A percentile compares a stretch with the other conserved stretches of the same genome.
phyloP scores from a whole-genome alignment of 1,140 invertebrate genomes.

The Eupeodes corollae region DNA sequence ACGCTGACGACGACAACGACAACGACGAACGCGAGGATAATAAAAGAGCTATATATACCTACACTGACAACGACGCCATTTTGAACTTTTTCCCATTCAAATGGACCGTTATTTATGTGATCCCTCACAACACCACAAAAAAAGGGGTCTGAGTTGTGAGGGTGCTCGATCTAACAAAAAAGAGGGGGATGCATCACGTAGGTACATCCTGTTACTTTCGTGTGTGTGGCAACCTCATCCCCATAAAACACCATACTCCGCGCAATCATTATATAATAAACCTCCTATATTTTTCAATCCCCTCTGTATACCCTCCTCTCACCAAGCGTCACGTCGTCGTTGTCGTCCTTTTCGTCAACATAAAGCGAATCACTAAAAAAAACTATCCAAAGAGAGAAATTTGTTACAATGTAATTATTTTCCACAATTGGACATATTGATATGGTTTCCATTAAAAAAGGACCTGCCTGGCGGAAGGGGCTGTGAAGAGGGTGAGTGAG shows the following conservation, averaged over 20 bases:
- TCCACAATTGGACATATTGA: conserved; percentile 40
- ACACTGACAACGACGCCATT: no score
- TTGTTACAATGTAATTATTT: conserved; percentile 40
- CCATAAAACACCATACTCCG: not conserved
- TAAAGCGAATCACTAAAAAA: not conserved
- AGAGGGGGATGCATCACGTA: no score
- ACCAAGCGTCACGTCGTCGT: not conserved
- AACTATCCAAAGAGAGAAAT: conserved; percentile 16
- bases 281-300: not conserved
- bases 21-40: no score
- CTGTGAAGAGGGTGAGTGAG: no score
- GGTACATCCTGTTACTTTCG: not conserved
- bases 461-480: no score
- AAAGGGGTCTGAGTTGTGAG: no score
- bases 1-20: no score
- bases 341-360: not conserved
- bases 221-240: not conserved
- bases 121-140: no score
- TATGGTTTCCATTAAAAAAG: conserved; percentile 26
- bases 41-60: no score
- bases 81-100: no score
- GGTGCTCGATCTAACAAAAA: no score
- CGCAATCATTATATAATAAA: not conserved
- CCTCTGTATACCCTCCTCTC: not conserved
- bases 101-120: no score